These are phyloP conservation scores for Cyclina sinensis DNA, from an alignment of 1,140 invertebrate species.

Conservation along the genomic window DNA sequence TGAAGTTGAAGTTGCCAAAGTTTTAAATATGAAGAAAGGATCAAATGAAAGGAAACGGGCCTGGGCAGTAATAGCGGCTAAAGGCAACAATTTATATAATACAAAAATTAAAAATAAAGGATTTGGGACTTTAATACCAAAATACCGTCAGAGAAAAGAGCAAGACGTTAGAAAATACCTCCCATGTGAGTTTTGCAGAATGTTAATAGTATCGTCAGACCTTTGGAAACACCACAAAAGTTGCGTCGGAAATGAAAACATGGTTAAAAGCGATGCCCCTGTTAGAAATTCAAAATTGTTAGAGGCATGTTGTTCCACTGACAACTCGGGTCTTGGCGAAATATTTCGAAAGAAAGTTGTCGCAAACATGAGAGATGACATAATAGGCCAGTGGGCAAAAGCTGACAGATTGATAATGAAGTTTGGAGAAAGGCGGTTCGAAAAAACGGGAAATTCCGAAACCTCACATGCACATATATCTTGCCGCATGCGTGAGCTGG, in stretches of 20 bases:
- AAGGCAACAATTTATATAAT: slow-evolving; percentile 11
- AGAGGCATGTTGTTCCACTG: too few relatives aligned
- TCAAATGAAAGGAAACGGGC: slow-evolving; percentile 31
- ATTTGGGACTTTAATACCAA: slow-evolving; percentile 21
- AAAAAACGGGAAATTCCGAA: slow-evolving; percentile 21
- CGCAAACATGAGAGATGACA: slow-evolving; percentile 34
- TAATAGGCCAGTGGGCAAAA: background rate
- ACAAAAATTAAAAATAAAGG: background rate
- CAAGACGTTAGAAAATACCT: background rate
- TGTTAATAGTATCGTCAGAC: background rate
- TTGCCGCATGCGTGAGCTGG: background rate
- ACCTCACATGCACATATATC: slow-evolving; percentile 16
- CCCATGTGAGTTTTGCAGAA: slow-evolving; percentile 17
- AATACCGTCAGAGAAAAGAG: too few relatives aligned
- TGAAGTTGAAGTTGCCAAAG: slow-evolving; percentile 29
- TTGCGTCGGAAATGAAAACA: background rate
- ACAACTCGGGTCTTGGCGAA: too few relatives aligned
- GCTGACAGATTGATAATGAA: slow-evolving; percentile 1
- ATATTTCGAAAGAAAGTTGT: too few relatives aligned
- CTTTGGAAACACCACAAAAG: slow-evolving; percentile 37
- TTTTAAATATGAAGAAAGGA: slow-evolving; percentile 8
- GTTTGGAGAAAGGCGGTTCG: slow-evolving; percentile 15
- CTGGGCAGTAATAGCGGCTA: background rate
- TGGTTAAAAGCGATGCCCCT: slow-evolving; percentile 1
- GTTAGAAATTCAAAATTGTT: background rate